These are phyloP conservation scores for Drosophila ogumai DNA, from an alignment of 1,140 invertebrate genomes.

Conservation along the genomic window DNA sequence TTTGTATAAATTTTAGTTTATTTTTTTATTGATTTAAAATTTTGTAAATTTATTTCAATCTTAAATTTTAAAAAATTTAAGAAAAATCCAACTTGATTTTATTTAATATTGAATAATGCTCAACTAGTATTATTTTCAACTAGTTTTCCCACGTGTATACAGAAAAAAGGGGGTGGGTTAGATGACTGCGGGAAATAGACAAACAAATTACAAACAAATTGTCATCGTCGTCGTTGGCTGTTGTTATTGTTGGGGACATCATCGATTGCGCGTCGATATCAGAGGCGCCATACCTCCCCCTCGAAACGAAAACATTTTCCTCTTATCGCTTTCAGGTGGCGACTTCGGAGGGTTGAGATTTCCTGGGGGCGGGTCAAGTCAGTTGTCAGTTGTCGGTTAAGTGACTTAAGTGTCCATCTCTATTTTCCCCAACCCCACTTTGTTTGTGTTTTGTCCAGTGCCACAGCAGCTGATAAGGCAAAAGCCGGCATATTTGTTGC, in stretches of 20 bases:
- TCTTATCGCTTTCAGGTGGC: constrained; percentile 54
- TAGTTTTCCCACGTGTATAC: not conserved
- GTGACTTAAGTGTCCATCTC: constrained; percentile 43
- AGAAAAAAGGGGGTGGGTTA: too few species aligned
- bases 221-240: constrained; percentile 43
- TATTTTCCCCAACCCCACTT: constrained; percentile 5
- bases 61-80: too few species aligned
- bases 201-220: constrained; percentile 83
- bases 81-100: too few species aligned
- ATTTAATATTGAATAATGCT: not conserved
- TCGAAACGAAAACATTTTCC: constrained; percentile 27
- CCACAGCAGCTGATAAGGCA: constrained; percentile 55
- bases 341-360: constrained; percentile 16
- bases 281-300: constrained; percentile 1
- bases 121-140: not conserved
- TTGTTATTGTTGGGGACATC: constrained; percentile 31
- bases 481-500: constrained; percentile 43
- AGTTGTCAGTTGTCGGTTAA: constrained; percentile 24
- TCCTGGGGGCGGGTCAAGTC: constrained; percentile 2
- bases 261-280: constrained; percentile 48
- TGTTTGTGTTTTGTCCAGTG: constrained; percentile 59
- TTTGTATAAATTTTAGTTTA: not conserved
- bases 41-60: not conserved
- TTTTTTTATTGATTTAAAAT: not conserved
- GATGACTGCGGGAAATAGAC: constrained; percentile 20